These are phyloP conservation scores for Aegithalos caudatus DNA, from an alignment of 2,113 vertebrate species.

Conservation along the genomic window DNA sequence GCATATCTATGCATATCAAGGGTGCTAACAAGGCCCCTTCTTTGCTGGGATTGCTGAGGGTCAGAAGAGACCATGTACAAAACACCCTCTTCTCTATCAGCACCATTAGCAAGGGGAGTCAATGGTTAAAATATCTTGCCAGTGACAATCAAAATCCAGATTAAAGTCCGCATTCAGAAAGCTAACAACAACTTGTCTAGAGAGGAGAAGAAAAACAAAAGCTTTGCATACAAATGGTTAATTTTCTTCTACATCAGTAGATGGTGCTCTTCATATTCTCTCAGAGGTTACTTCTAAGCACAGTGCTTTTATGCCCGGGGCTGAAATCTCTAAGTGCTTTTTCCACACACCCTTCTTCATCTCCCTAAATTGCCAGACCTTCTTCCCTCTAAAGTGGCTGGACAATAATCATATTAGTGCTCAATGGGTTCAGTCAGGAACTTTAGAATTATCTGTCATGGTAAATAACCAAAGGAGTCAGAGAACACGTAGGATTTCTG, in stretches of 20 bases:
- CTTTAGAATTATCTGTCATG: neutral
- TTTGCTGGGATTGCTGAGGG: neutral
- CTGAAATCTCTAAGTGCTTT: neutral
- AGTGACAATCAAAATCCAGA: neutral
- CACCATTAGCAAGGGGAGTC: neutral
- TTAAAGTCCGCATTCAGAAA: neutral
- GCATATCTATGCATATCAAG: neutral
- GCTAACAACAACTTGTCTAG: neutral
- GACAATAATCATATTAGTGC: neutral
- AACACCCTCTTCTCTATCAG: neutral
- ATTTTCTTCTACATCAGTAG: constrained; percentile 7
- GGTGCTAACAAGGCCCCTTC: neutral
- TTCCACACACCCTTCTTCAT: neutral
- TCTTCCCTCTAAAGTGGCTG: neutral
- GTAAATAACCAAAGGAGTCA: neutral
- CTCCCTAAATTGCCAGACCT: neutral
- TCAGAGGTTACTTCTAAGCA: neutral
- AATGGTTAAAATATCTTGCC: neutral
- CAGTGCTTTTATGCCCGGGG: rapidly evolving
- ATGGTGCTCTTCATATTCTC: constrained; percentile 39
- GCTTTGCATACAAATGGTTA: neutral
- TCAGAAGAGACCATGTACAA: neutral
- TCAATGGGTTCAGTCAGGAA: neutral
- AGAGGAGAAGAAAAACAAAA: neutral
- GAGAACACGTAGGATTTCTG: neutral